A percentile compares a stretch with the other conserved stretches of the same genome.
These are phyloP conservation scores for Allygus modestus DNA, from an alignment of 2,888 invertebrate genomes.

Conservation along the genomic window DNA sequence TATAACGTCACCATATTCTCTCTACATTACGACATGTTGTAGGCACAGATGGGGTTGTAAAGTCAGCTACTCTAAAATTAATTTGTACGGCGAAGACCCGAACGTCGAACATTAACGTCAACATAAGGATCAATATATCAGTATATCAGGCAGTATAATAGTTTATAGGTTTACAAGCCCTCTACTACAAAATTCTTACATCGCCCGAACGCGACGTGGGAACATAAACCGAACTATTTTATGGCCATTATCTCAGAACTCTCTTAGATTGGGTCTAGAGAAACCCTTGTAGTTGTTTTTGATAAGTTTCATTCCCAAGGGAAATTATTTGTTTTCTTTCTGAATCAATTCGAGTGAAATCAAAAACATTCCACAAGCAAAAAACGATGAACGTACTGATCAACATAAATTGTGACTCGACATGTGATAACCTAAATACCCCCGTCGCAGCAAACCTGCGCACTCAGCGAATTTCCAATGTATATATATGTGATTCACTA, in stretches of 20 bases:
- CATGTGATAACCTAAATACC: no score
- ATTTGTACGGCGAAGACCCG: background rate
- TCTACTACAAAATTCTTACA: background rate
- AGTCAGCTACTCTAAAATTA: background rate
- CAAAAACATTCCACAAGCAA: no score
- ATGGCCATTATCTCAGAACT: background rate
- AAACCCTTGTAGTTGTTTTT: background rate
- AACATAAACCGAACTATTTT: conserved; percentile 23
- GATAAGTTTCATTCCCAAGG: no score
- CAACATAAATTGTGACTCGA: no score
- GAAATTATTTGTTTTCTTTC: no score
- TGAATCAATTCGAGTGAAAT: no score
- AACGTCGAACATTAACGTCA: background rate
- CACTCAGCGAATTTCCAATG: no score
- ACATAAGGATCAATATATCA: background rate
- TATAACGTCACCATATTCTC: no score
- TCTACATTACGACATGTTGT: background rate
- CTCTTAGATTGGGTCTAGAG: background rate
- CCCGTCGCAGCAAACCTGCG: no score
- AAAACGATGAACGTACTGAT: no score
- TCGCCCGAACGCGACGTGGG: background rate
- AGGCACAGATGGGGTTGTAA: background rate
- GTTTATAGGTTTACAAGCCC: background rate
- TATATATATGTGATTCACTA: no score
- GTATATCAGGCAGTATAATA: background rate